Evolutionary conservation across 2,888 invertebrate genomes (phyloP), one percentile per base, ranked within the genome.

Genomic region (Ornithoptera alexandrae): DNA sequence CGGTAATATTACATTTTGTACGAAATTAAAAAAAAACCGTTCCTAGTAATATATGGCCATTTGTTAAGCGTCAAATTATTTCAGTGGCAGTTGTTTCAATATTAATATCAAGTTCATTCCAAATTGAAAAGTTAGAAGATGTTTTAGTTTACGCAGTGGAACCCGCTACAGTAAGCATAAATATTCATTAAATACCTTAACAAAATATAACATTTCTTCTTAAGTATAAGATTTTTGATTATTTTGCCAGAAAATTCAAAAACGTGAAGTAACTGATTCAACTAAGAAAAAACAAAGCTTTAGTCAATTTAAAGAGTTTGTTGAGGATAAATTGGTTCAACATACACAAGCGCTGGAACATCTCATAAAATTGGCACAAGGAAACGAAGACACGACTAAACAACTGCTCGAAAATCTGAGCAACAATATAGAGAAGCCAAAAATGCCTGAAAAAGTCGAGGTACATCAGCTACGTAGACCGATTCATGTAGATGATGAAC

Each of bases 301-400:
- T 61, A 65, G 20, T 15, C 68, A 77, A 64, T 78, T 82, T 30
- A 74, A 71, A 39, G 74, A 79, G 10, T 86, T 84, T 69, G 73
- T 89, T 20, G 84, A 85, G 74, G 83, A 88, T 7, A 85, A 84
- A 69, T 72, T 89, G 53, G 76, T 82, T 58, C 78, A 87, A 68
- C 88, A 90, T 46, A 80, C 81, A 17, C 84, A 85, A 78, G 85
- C 84, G 0, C 76, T 90, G 67, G 86, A 87, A 63, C 77, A 83
- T 65, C 73, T 91, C 22, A 67, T 86, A 4, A 78, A 77, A 72
- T 68, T 78, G 22, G 76, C 80, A 1, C 75, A 83, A 70, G 71
- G 63, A 0, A 83, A 80, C 59, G 83, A 81, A 71, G 81, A 83
- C 5, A 65, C 84, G 1, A 78, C 78, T 2, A 82, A 82, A 71